Evolutionary conservation across 2,797 vertebrate species (phyloP), one percentile per base, ranked within the genome.

Genomic region (Danio kyathit): DNA sequence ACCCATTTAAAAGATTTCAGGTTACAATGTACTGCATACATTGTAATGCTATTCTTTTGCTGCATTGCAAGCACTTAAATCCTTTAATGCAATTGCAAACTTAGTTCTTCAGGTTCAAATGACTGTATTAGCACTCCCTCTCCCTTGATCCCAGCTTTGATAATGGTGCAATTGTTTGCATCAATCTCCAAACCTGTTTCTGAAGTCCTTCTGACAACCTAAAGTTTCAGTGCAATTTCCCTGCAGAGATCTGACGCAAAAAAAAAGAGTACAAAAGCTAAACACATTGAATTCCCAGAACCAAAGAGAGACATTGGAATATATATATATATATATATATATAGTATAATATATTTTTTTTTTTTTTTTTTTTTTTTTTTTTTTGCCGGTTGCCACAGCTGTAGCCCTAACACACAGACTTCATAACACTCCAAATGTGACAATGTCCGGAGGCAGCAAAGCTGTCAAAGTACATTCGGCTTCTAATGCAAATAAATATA

Each of bases 161-260:
- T 85, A 71, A 41, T 59, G 13, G 19, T 57, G 87, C 75, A 76
- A 80, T 84, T 89, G 83, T 89, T 87, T 86, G 81, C 85, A 82
- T 86, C 86, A 85, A 85, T 84, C 86, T 89, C 90, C 85, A 87
- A 89, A 87, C 86, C 56, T 81, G 85, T 79, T 86, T 78, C 87
- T 84, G 84, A 91, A 88, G 84, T 90, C 76, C 10, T 74, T 64
- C 61, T 76, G 80, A 74, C 79, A 74, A 82, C 69, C 38, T 64
- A 41, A 59, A 19, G 17, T 72, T 82, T 48, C 66, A 70, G 60
- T 60, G 54, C 69, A 40, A 71, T 61, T 63, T 48, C 54, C 11
- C 82, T 70, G 43, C 51, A 21, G 57, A 71, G 79, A 75, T 78
- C 73, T 40, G 17, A 49, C 13, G 5, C n/a, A n/a, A 29, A 29